These are phyloP conservation scores for Enteromius unitaeniatus DNA, from an alignment of 2,797 vertebrate genomes.

Conservation along the genomic window DNA sequence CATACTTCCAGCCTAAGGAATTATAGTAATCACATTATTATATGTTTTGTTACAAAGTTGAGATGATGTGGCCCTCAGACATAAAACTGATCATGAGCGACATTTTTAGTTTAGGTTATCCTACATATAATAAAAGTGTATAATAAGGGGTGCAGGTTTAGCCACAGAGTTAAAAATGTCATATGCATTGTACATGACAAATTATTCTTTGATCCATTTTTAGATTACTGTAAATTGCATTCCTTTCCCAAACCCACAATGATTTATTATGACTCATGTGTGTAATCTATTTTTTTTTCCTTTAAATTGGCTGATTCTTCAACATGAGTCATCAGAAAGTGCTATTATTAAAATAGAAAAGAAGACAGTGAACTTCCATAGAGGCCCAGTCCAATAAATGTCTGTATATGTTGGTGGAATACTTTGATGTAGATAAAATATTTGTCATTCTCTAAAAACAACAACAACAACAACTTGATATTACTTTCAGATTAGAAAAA, in stretches of 20 bases:
- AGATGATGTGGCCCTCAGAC: background rate
- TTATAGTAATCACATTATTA: background rate
- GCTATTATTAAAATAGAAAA: conserved; percentile 45
- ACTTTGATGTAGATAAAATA: conserved; percentile 7
- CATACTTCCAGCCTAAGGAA: conserved; percentile 4
- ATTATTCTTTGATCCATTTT: conserved; percentile 58
- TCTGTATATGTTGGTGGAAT: background rate
- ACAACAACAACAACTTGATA: conserved; percentile 9
- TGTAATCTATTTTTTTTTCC: conserved; percentile 52
- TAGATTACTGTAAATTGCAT: conserved; percentile 23
- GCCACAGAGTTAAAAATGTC: conserved; percentile 16
- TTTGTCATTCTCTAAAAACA: conserved; percentile 12
- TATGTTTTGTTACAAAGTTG: background rate
- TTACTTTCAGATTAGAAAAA: background rate
- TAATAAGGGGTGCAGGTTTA: conserved; percentile 24
- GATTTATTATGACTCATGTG: conserved; percentile 45
- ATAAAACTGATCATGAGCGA: background rate
- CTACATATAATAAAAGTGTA: background rate
- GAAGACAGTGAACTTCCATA: conserved; percentile 31
- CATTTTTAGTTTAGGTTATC: background rate
- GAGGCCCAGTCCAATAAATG: conserved; percentile 17
- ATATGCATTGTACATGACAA: conserved; percentile 45
- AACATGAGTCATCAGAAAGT: conserved; percentile 55
- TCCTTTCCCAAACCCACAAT: conserved; percentile 5
- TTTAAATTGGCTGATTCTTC: conserved; percentile 53